Base-by-base conservation (phyloP, 2,888 invertebrate species). In the Mongoloraphidia duomilia region DNA sequence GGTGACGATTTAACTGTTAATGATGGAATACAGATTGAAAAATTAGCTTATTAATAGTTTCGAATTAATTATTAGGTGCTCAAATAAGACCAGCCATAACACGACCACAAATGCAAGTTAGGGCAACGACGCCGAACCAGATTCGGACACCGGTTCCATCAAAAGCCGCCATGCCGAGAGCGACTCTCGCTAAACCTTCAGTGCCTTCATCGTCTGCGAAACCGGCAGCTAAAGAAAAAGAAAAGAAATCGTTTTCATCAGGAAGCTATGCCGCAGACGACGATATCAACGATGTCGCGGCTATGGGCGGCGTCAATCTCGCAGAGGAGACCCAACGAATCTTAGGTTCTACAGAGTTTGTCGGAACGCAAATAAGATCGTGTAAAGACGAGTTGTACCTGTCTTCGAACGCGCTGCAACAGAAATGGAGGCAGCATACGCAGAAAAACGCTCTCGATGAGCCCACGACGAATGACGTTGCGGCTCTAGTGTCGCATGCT, bases 231-330 rank as follows among this genome's bases (percentile, higher is more conserved):
- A 84, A 82, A 69, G 87, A 87, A 58, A 86, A 84, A 62, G 84
- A 86, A 60, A 87, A 84, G 66, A 82, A 81, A 61, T 68, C 63
- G 34, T 74, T 75, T 63, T 74, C 79, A 47, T 73, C 76, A 36
- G 70, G 72, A 43, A 39, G 41, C 26, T 50, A 54, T 44, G 52
- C 54, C 53, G 91, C 89, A 41, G 93, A 94, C 62, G 95, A 95
- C 65, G 95, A 97, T 66, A 94, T 96, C 61, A 97, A 96, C 63
- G 96, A 97, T 71, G 96, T 97, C 11, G 95, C 96, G 34, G 94
- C 96, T 9, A 96, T 97, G 96, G 96, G 96, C 54, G 96, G 96
- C 46, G 96, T 97, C 49, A 97, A 97, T 71, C 75, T 97, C 60
- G 88, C 89, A 0, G 96, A 97, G 69, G 96, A 97, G 69, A 86